Base-by-base conservation (phyloP, 2,888 invertebrate genomes). In the Sympetrum striolatum region DNA sequence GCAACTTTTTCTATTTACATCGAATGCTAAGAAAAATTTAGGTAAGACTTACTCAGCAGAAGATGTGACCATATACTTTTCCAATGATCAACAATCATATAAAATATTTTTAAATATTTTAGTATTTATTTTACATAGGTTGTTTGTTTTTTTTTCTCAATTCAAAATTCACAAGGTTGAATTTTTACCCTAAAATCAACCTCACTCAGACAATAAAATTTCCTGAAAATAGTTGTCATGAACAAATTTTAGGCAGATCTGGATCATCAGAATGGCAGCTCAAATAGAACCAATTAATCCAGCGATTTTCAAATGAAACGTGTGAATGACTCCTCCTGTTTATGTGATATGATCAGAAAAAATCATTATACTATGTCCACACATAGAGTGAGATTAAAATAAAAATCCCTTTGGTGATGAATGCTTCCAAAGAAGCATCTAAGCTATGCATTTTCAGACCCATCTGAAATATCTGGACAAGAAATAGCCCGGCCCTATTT, bases 381-480 rank as follows among this genome's bases (percentile, higher is more conserved):
- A 35, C 31, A 31, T 15, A 39, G 37, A 37, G 64, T 86, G 86
- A 86, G 86, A 60, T 86, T 86, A 58, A 31, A 86, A 86, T 37
- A 64, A 86, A 86, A 86, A 86, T 86, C 60, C 64, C 86, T 86
- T 86, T 86, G 60, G 64, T 39, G 37, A 86, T 60, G 37, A 37
- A 86, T 60, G 60, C 86, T 22, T 86, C 82, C 58, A 82, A 58
- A 14, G 37, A 86, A 35, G 37, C n/a, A 86, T 37, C 18, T 60
- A 64, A 86, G 12, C 37, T 60, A 86, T 12, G 53, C 73, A 60
- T 60, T 86, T 60, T 86, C 86, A 86, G 58, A 73, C 60, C 64
- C 60, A 60, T 12, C 60, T 73, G 73, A 73, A 73, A 73, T 64
- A 86, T 86, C 12, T 31, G 37, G 37, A 37, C 22, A 37, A 60